These are phyloP conservation scores for Diaprepes abbreviatus DNA, from an alignment of 2,888 invertebrate species.

Conservation along the genomic window DNA sequence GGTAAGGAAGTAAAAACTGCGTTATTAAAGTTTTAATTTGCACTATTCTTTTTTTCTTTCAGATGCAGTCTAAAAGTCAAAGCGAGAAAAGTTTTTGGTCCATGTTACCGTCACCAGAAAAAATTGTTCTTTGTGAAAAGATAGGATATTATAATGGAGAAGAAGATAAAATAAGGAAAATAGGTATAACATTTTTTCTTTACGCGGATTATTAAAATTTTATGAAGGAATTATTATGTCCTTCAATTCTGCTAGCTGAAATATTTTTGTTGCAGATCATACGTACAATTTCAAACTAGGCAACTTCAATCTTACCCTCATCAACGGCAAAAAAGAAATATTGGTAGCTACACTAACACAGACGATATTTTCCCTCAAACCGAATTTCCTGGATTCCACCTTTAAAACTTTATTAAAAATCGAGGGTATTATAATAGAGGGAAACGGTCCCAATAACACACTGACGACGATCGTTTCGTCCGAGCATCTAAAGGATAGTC, in stretches of 20 bases:
- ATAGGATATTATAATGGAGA: constrained; percentile 61
- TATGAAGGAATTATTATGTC: too few relatives aligned
- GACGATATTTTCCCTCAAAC: constrained; percentile 67
- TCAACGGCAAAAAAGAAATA: constrained; percentile 79
- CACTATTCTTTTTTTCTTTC: constrained; percentile 61
- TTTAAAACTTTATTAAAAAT: constrained; percentile 66
- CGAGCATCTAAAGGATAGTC: constrained; percentile 73
- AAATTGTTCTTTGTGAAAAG: constrained; percentile 64
- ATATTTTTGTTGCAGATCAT: constrained; percentile 71
- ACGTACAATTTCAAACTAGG: constrained; percentile 82
- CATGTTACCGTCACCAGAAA: constrained; percentile 65
- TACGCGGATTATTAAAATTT: too few relatives aligned
- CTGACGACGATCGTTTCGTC: constrained; percentile 76
- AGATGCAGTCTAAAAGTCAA: constrained; percentile 75
- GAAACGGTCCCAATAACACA: constrained; percentile 73
- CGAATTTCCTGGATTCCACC: constrained; percentile 59
- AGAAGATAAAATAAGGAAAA: constrained; percentile 52
- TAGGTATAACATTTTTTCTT: constrained; percentile 53
- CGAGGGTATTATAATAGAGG: constrained; percentile 84
- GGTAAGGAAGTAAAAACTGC: constrained; percentile 65
- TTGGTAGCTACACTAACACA: constrained; percentile 81
- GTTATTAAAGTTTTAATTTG: not conserved
- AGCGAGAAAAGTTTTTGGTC: constrained; percentile 70
- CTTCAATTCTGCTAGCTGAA: too few relatives aligned
- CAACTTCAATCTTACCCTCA: constrained; percentile 76